Base-by-base conservation (phyloP, 2,113 vertebrate species). In the Furnarius figulus region DNA sequence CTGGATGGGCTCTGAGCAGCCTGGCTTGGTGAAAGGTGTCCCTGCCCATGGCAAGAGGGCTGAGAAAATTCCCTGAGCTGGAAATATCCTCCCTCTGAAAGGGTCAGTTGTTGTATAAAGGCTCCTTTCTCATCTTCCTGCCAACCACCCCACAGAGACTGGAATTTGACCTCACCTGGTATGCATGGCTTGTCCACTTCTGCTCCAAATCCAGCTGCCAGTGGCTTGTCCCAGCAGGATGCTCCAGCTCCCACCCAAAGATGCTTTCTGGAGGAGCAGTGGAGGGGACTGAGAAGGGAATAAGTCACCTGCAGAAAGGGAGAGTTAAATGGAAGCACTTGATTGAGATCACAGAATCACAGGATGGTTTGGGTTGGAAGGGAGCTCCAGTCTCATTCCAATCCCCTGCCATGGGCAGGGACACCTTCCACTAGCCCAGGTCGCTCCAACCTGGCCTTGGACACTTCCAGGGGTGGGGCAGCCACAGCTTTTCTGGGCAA, bases 81-180 rank as follows among this genome's bases (percentile, higher is more conserved):
- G 53, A 56, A 76, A 61, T 46, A 20, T 6, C 40, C 55, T 62
- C 35, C 28, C 25, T 40, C 40, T 81, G 81, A 20, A 83, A 80
- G 59, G 44, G 30, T 0, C 0, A 0, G 31, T 61, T 30, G 35
- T n/a, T 10, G 3, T 23, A 8, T 1, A 53, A 87, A 71, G 50
- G 55, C 17, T 81, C 40, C 65, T 62, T 42, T 56, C 58, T 39
- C 30, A 35, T 10, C 31, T 49, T 61, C 17, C 77, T 91, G 53
- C 73, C 81, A 81, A 89, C 7, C 67, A 67, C 56, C 12, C 4
- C 39, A 16, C 47, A 39, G 35, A 49, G 46, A 50, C 35, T 7
- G 30, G 72, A 80, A 65, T 4, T 39, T 6, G 4, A 20, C 35
- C 33, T 83, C 12, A 1, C 30, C 24, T 73, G 25, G 42, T 39